Conservation (phyloP, 2,113 vertebrate genomes). For the Vulpes lagopus region DNA sequence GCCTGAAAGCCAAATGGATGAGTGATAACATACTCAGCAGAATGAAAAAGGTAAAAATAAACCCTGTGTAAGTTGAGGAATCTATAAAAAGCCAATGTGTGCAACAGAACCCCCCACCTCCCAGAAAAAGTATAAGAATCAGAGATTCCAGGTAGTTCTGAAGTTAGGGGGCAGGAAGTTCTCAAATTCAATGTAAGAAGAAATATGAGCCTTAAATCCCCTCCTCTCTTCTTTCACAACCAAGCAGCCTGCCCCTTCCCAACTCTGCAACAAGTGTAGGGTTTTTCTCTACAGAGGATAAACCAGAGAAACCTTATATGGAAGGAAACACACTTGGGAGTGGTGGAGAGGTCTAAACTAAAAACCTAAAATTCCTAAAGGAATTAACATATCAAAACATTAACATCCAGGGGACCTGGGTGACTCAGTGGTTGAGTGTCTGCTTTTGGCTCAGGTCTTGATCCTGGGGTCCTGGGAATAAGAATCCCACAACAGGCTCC, state of each 20-base stretch:
- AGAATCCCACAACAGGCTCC: too few relatives aligned
- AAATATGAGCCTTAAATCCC: background rate
- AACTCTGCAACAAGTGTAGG: background rate
- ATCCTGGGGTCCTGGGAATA: too few relatives aligned
- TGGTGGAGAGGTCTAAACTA: background rate
- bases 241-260: background rate
- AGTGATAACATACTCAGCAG: background rate
- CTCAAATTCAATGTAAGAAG: background rate
- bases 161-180: background rate
- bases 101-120: background rate
- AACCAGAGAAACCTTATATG: background rate
- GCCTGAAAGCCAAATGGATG: background rate
- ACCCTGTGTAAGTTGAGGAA: background rate
- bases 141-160: background rate
- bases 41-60: conserved; percentile 9
- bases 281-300: background rate
- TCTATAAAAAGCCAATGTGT: background rate
- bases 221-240: background rate
- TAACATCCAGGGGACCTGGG: background rate
- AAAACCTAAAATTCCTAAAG: background rate
- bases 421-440: too few relatives aligned
- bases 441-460: too few relatives aligned
- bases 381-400: background rate
- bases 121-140: background rate
- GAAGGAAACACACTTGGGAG: background rate